Percentiles rank a stretch among this genome's conserved stretches.
Evolutionary conservation across 2,113 vertebrate genomes (phyloP).

Genomic region (Antidorcas marsupialis): DNA sequence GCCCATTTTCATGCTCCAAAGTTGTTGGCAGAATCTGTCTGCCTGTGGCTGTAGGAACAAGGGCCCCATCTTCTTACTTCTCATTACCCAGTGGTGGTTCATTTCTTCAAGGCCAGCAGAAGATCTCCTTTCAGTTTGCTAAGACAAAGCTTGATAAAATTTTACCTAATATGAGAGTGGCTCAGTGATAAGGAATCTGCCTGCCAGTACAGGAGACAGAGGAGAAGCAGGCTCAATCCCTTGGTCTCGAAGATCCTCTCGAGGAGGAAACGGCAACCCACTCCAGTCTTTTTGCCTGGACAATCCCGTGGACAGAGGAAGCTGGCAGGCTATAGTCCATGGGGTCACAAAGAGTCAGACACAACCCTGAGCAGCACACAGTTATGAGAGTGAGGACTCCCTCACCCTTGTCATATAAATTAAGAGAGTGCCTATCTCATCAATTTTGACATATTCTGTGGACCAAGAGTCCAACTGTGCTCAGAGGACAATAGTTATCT

Average conservation of each 20-base stretch:
- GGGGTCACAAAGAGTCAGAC: background rate
- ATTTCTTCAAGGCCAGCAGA: background rate
- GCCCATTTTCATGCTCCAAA: background rate
- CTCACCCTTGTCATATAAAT: background rate
- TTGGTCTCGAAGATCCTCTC: background rate
- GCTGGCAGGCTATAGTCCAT: background rate
- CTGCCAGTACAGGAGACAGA: background rate
- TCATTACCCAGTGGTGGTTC: background rate
- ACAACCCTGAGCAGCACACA: background rate
- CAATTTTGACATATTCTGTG: background rate
- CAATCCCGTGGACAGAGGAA: background rate
- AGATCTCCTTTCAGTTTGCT: background rate
- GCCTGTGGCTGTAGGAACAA: rapidly evolving
- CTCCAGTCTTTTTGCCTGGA: background rate
- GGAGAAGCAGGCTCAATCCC: background rate
- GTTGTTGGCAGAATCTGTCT: background rate
- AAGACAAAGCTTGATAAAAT: background rate
- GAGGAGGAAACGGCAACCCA: background rate
- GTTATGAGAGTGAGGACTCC: too few species aligned
- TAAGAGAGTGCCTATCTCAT: background rate
- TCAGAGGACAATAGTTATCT: background rate
- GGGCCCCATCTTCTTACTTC: background rate
- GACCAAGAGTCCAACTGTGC: background rate
- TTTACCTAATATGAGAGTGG: background rate
- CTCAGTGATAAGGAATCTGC: background rate